Conservation (phyloP, 2,113 vertebrate genomes). For the Marcusenius ussheri region DNA sequence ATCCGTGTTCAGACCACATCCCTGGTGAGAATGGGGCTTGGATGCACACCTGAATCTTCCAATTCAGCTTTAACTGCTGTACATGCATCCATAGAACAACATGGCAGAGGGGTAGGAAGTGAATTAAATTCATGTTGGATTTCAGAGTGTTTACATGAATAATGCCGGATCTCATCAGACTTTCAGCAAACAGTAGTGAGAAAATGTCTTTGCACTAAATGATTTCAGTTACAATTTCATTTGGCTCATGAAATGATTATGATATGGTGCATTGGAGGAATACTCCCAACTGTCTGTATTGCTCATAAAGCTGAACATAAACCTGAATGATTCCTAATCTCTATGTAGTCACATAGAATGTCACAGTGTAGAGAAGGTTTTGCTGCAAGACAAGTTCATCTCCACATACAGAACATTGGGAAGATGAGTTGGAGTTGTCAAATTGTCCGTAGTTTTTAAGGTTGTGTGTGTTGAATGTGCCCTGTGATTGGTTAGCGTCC, state of each 20-base stretch:
- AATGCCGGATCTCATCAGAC: neutral
- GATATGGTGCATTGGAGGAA: neutral
- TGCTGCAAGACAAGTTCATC: neutral
- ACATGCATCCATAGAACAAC: neutral
- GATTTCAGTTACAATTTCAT: neutral
- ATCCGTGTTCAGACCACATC: neutral
- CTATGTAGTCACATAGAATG: neutral
- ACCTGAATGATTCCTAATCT: neutral
- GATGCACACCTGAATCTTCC: neutral
- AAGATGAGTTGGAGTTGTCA: neutral
- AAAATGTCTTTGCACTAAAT: neutral
- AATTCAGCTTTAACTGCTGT: neutral
- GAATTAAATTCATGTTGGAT: neutral
- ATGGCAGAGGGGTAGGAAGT: neutral
- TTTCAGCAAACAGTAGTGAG: neutral
- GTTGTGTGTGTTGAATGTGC: too few relatives aligned
- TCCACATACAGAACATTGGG: neutral
- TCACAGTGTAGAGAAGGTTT: neutral
- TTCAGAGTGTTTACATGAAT: neutral
- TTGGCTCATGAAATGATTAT: neutral
- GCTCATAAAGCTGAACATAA: neutral
- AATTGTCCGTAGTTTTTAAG: too few relatives aligned
- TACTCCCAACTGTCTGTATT: neutral
- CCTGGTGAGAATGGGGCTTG: neutral
- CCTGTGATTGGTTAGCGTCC: too few relatives aligned